Conservation (phyloP, 1,140 invertebrate genomes). For the Drosophila nigrodunni region DNA sequence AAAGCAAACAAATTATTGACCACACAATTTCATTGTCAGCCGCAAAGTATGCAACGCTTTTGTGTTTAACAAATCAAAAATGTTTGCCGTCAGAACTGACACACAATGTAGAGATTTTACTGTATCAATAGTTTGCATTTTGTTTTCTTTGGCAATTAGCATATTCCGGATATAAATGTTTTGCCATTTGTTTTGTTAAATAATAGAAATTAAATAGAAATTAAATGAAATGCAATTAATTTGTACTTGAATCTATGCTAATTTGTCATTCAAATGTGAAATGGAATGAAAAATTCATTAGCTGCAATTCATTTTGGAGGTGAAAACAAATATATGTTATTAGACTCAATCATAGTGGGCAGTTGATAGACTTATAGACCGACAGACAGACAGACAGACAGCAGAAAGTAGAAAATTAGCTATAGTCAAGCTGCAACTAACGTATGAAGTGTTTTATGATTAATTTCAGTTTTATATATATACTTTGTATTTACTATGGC, state of each 20-base stretch:
- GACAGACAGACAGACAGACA: too few relatives aligned
- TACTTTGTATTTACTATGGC: not conserved
- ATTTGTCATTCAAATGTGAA: slow-evolving; percentile 52
- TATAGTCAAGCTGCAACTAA: not conserved
- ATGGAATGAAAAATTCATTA: slow-evolving; percentile 63
- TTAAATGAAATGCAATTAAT: slow-evolving; percentile 61
- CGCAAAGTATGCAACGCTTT: slow-evolving; percentile 30
- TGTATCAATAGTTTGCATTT: not conserved
- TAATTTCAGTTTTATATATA: not conserved
- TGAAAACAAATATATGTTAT: slow-evolving; percentile 5
- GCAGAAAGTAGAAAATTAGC: not conserved
- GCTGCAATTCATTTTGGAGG: slow-evolving; percentile 62
- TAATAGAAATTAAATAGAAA: slow-evolving; percentile 34
- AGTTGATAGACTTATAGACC: not conserved
- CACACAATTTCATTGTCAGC: slow-evolving; percentile 5
- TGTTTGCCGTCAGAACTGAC: not conserved
- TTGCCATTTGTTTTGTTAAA: slow-evolving; percentile 46
- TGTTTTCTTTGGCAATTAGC: slow-evolving; percentile 17
- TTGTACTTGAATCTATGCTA: slow-evolving; percentile 72
- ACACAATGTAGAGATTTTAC: not conserved
- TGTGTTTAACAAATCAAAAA: not conserved
- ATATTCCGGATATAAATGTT: slow-evolving; percentile 60
- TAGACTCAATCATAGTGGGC: not conserved
- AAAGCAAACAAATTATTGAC: slow-evolving; percentile 30
- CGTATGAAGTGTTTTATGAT: not conserved